Evolutionary conservation across 2,888 invertebrate genomes (phyloP).

Genomic region (Nebria brevicollis): DNA sequence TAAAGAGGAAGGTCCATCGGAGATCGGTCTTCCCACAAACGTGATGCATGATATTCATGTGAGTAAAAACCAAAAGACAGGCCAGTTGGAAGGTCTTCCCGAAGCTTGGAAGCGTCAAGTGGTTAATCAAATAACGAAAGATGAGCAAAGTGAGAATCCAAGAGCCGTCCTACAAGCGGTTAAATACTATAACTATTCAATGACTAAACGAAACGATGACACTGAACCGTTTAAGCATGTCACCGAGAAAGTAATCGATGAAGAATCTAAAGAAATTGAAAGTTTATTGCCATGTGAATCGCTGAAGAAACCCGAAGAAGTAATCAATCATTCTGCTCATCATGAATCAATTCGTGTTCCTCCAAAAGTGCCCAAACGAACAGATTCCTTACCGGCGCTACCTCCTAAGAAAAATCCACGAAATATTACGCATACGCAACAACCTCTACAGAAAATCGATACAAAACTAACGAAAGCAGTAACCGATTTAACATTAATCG

Average conservation of each 20-base stretch:
- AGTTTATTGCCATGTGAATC: conserved; percentile 77
- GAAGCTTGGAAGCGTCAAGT: conserved; percentile 82
- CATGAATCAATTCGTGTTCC: conserved; percentile 48
- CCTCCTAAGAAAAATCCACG: conserved; percentile 63
- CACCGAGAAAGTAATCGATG: conserved; percentile 82
- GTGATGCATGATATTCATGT: conserved; percentile 90
- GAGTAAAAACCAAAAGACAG: conserved; percentile 82
- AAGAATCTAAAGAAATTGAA: conserved; percentile 85
- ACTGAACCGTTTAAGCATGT: conserved; percentile 78
- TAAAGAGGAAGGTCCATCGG: conserved; percentile 67
- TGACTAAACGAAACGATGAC: conserved; percentile 77
- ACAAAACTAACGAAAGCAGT: conserved; percentile 61
- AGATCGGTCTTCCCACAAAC: conserved; percentile 86
- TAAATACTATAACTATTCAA: conserved; percentile 88
- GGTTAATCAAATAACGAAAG: conserved; percentile 84
- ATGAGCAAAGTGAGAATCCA: conserved; percentile 90
- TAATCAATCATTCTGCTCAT: conserved; percentile 46
- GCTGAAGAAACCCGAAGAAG: conserved; percentile 68
- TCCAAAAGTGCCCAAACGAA: conserved; percentile 59
- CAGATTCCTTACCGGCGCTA: conserved; percentile 69
- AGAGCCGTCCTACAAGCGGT: conserved; percentile 90
- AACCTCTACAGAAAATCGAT: conserved; percentile 50
- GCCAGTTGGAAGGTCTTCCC: conserved; percentile 87
- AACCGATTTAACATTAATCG: conserved; percentile 61
- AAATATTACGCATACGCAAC: conserved; percentile 39